Base-by-base conservation (phyloP, 2,113 vertebrate species). In the Ciconia stormi region DNA sequence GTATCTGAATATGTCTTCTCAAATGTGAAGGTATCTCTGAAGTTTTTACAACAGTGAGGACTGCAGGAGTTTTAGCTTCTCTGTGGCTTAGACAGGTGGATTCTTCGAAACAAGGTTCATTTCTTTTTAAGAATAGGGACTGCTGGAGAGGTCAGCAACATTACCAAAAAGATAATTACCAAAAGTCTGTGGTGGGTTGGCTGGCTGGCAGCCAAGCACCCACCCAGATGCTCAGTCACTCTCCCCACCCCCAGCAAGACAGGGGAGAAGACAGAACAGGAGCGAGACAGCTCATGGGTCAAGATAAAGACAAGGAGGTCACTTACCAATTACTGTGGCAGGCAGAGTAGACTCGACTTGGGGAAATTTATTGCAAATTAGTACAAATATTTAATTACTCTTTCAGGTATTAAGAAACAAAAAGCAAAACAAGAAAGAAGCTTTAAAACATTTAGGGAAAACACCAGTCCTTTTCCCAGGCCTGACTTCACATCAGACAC, bases 231-330 rank as follows among this genome's bases (percentile, higher is more conserved):
- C 42, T 59, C 11, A 2, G 14, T 77, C 30, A 18, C 14, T n/a
- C 17, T 79, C 23, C 16, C 40, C 14, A n/a, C 5, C 15, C 4
- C 77, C 77, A 65, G 15, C 18, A 8, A n/a, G 59, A 25, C 5
- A 23, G 52, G n/a, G 8, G 16, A 46, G 22, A 53, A 67, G 63
- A 55, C 0, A 40, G 18, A 90, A 46, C 11, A 70, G 14, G 38
- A 44, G 4, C 1, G 5, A 91, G 21, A 67, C 8, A 59, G 16
- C 25, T 61, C 0, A 0, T 40, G 18, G 32, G 19, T 72, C 1
- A 0, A 67, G 47, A 17, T 34, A 80, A 72, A 76, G 46, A 82
- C 30, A 49, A 63, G 42, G 49, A 73, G 6, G 17, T 82, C 42
- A 71, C 27, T 49, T 83, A 29, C 10, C 8, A 44, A 2, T 70